Evolutionary conservation across 2,113 vertebrate species (phyloP), one percentile per base, ranked within the genome.

Genomic region (Callorhinus ursinus): DNA sequence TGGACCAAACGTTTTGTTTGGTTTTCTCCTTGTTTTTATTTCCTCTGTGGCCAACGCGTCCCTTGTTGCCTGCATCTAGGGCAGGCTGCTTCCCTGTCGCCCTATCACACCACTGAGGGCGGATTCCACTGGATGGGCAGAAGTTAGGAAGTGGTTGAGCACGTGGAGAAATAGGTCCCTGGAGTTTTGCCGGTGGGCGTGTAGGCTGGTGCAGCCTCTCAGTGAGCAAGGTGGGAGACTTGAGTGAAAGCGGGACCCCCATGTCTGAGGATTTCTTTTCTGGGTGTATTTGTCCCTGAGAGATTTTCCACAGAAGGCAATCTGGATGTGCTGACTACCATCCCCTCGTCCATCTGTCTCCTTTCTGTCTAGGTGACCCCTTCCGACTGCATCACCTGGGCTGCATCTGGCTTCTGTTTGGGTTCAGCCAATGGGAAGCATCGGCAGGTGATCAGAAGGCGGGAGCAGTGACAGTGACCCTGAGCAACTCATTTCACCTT

Each of bases 141-240:
- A 74, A 22, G 19, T 16, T 5, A n/a, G 53, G 16, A n/a, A 14
- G 53, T 49, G 11, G 28, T 2, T 22, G 24, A 22, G 21, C 39
- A 13, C 8, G 4, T 22, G 69, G 69, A 18, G 21, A 69, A 33
- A 33, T 11, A 14, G 55, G 24, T 33, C 8, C 3, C 69, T 15
- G 2, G 7, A 39, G 72, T 31, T 9, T 5, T 3, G 57, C 14
- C 3, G 31, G 31, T 1, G 22, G 22, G 42, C 6, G 1, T 24
- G 19, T 18, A 11, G 11, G 11, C 31, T 3, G 26, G 39, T 3
- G 26, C 3, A 0, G 21, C 31, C 16, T n/a, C 7, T n/a, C 1
- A 8, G 65, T 15, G 42, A 39, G n/a, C 5, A 0, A 28, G 67
- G 33, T 15, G 61, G 42, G 14, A 15, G 61, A 9, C 77, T 19